Conservation (phyloP, 2,888 invertebrate genomes). For the Heliconius charithonia region DNA sequence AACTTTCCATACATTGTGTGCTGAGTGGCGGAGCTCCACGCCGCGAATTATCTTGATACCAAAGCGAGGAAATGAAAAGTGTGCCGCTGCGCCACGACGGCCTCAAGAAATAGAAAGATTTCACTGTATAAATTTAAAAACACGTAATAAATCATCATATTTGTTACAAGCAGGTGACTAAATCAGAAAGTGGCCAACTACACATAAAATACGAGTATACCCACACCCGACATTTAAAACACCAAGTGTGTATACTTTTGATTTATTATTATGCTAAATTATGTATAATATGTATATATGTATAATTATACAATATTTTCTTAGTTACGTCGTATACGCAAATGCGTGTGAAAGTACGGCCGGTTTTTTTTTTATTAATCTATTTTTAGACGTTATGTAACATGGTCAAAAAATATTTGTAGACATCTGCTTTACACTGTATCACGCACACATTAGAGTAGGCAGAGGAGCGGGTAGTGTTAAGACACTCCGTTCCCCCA, state of each 20-base stretch:
- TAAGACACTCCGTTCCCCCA: neutral
- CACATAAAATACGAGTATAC: neutral
- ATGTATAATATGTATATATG: slow-evolving; percentile 4
- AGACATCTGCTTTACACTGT: neutral
- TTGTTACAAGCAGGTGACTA: neutral
- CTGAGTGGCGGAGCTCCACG: no score
- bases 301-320: slow-evolving; percentile 19
- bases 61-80: neutral
- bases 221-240: neutral
- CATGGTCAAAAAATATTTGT: slow-evolving; percentile 1
- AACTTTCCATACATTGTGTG: no score
- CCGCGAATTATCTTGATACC: no score
- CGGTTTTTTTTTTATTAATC: slow-evolving; percentile 2
- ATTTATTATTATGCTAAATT: slow-evolving; percentile 21
- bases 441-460: neutral
- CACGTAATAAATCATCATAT: neutral
- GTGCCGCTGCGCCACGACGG: neutral
- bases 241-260: neutral
- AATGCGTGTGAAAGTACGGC: slow-evolving; percentile 31
- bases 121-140: neutral
- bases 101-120: neutral
- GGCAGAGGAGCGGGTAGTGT: neutral
- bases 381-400: slow-evolving; percentile 5
- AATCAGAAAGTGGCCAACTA: slow-evolving; percentile 17
- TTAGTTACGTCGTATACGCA: slow-evolving; percentile 20